Percentiles rank a stretch among this genome's conserved stretches.
phyloP scores from a whole-genome alignment of 2,113 vertebrate species.

The Rhea pennata region DNA sequence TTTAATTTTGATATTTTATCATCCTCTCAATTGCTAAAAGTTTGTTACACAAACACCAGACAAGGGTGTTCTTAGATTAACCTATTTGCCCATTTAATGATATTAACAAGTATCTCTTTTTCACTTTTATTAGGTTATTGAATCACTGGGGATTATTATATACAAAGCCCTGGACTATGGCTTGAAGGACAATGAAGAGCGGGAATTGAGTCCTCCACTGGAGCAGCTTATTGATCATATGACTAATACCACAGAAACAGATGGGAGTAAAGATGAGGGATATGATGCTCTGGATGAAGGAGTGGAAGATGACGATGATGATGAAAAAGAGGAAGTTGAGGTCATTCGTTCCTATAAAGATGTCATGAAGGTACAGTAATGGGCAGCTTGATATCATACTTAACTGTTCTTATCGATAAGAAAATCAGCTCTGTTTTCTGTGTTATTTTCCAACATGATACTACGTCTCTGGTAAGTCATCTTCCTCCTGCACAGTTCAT shows the following conservation, averaged over 20 bases:
- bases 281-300: conserved; percentile 94
- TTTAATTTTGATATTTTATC: neutral
- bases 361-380: conserved; percentile 87
- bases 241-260: conserved; percentile 88
- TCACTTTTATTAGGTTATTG: conserved; percentile 83
- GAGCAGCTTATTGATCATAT: conserved; percentile 96
- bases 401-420: neutral
- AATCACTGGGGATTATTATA: conserved; percentile 96
- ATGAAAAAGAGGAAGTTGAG: conserved; percentile 69
- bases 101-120: neutral
- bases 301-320: conserved; percentile 78
- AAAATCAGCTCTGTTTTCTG: neutral
- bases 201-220: conserved; percentile 93
- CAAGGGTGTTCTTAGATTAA: neutral
- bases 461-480: neutral
- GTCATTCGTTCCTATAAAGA: conserved; percentile 85
- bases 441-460: neutral
- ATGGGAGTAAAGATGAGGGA: conserved; percentile 90
- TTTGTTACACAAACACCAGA: neutral
- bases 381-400: neutral
- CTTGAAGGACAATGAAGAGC: conserved; percentile 94
- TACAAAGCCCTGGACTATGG: conserved; percentile 98
- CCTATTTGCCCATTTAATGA: neutral
- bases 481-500: neutral
- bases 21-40: neutral